phyloP scores from a whole-genome alignment of 2,888 invertebrate species.

The Cerastis rubricosa region DNA sequence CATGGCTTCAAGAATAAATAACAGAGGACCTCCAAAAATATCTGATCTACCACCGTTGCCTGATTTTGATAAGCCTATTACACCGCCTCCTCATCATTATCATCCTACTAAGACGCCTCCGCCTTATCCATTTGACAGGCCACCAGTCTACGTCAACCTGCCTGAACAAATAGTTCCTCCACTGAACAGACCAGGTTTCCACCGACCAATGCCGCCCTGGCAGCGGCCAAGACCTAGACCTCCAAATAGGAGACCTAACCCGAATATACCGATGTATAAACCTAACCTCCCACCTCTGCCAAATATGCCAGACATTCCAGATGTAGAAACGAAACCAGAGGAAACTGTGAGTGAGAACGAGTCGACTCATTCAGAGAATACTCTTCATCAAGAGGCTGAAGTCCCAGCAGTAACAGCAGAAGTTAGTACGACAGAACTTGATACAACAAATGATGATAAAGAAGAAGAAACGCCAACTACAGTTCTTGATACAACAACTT shows the following conservation, averaged over 20 bases:
- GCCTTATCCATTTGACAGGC: slow-evolving; percentile 95
- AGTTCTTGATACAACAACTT: slow-evolving; percentile 72
- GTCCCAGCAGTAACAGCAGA: slow-evolving; percentile 71
- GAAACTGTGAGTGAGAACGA: slow-evolving; percentile 83
- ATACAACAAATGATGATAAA: slow-evolving; percentile 71
- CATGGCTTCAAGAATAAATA: slow-evolving; percentile 95
- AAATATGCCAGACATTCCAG: slow-evolving; percentile 80
- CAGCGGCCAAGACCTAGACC: slow-evolving; percentile 91
- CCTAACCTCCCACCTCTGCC: slow-evolving; percentile 90
- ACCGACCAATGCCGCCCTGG: slow-evolving; percentile 92
- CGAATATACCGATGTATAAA: slow-evolving; percentile 91
- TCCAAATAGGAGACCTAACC: slow-evolving; percentile 88
- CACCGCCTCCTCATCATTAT: slow-evolving; percentile 85
- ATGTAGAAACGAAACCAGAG: slow-evolving; percentile 72
- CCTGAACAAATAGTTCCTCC: slow-evolving; percentile 94
- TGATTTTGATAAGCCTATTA: slow-evolving; percentile 91
- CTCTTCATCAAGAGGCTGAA: slow-evolving; percentile 76
- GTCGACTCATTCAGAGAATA: slow-evolving; percentile 82
- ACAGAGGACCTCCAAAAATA: slow-evolving; percentile 96
- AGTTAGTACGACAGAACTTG: slow-evolving; percentile 72
- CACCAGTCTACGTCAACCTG: slow-evolving; percentile 93
- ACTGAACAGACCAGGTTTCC: slow-evolving; percentile 90
- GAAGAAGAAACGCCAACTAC: slow-evolving; percentile 74
- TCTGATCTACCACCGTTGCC: slow-evolving; percentile 94
- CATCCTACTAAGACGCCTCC: slow-evolving; percentile 90